Conservation (phyloP, 2,797 vertebrate genomes). For the Microcaecilia unicolor region DNA sequence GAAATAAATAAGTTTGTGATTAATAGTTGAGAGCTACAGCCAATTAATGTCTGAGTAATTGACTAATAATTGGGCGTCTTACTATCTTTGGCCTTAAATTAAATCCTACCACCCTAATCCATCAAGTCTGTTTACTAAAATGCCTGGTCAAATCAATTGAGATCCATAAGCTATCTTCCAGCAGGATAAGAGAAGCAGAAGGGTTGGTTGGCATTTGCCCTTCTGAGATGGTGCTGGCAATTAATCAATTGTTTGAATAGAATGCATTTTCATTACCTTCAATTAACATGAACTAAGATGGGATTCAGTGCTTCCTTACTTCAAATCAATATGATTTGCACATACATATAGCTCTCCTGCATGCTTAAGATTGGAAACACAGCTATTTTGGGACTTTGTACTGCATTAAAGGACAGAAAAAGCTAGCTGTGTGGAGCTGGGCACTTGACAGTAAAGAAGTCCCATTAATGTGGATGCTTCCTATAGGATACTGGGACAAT, state of each 20-base stretch:
- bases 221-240: not conserved
- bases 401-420: too few species aligned
- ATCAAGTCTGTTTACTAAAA: conserved; percentile 5
- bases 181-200: not conserved
- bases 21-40: not conserved
- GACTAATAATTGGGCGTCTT: conserved; percentile 7
- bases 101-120: not conserved
- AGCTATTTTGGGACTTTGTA: too few species aligned
- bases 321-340: not conserved
- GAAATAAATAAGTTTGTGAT: conserved; percentile 9
- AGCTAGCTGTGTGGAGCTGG: too few species aligned
- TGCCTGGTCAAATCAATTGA: not conserved
- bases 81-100: conserved; percentile 8
- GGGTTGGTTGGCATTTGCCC: not conserved
- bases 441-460: too few species aligned
- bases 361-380: too few species aligned
- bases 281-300: not conserved
- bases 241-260: not conserved
- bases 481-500: too few species aligned
- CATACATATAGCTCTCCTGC: too few species aligned
- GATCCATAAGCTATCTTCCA: not conserved
- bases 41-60: conserved; percentile 12
- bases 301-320: not conserved
- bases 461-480: too few species aligned
- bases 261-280: not conserved